phyloP scores from a whole-genome alignment of 2,888 invertebrate genomes.

The Mimas tiliae region DNA sequence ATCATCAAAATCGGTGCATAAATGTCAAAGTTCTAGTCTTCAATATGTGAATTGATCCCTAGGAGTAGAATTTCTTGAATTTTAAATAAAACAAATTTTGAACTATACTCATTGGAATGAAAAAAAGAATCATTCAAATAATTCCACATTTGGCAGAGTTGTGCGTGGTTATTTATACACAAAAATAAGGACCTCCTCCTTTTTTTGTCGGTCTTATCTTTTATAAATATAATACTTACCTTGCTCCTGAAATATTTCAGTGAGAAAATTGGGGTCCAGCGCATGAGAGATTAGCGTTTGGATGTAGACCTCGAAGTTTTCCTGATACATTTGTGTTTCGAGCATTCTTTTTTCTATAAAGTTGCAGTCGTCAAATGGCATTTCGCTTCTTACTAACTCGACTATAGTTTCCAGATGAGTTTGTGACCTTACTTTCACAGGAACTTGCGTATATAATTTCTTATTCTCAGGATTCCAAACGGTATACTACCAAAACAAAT shows the following conservation, averaged over 20 bases:
- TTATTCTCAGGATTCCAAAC: constrained; percentile 94
- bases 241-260: constrained; percentile 95
- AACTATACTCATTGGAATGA: too few species aligned
- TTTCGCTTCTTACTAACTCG: constrained; percentile 90
- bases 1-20: too few species aligned
- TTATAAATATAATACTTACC: constrained; percentile 77
- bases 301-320: constrained; percentile 95
- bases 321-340: constrained; percentile 91
- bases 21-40: too few species aligned
- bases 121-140: too few species aligned
- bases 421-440: constrained; percentile 90
- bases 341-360: constrained; percentile 90
- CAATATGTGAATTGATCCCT: too few species aligned
- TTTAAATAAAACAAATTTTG: too few species aligned
- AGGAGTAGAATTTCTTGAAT: too few species aligned
- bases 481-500: constrained; percentile 87
- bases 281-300: constrained; percentile 96
- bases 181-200: too few species aligned
- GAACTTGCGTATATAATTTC: constrained; percentile 91
- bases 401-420: constrained; percentile 91
- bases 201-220: too few species aligned
- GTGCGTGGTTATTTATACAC: too few species aligned
- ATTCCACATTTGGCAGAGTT: too few species aligned
- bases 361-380: constrained; percentile 88
- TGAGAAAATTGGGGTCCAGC: constrained; percentile 94